These are phyloP conservation scores for Glareola pratincola DNA, from an alignment of 2,113 vertebrate species.

Conservation along the genomic window DNA sequence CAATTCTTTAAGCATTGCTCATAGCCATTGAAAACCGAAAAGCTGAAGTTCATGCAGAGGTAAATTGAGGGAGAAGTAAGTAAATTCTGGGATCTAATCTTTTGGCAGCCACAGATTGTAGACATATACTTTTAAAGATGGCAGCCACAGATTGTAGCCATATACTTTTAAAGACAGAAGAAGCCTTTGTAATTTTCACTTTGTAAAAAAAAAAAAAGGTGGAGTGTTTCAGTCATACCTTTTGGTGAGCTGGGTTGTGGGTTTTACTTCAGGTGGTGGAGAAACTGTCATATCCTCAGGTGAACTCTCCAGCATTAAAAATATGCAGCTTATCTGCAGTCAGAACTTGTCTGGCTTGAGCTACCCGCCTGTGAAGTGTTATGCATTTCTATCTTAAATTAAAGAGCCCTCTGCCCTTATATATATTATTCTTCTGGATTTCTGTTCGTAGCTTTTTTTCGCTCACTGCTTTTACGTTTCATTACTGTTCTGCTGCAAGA, in stretches of 20 bases:
- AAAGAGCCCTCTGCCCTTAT: constrained; percentile 33
- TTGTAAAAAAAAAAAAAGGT: not conserved
- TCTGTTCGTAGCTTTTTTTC: not conserved
- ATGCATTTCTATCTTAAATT: constrained; percentile 34
- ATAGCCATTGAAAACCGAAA: not conserved
- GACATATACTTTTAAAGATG: not conserved
- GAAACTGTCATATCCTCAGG: not conserved
- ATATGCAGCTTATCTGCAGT: constrained; percentile 24
- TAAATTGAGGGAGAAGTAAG: not conserved
- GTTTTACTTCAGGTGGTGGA: not conserved
- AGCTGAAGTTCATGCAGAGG: not conserved
- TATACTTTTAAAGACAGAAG: not conserved
- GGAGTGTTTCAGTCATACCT: not conserved
- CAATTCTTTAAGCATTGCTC: not conserved
- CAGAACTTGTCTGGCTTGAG: constrained; percentile 30
- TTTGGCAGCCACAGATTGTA: not conserved
- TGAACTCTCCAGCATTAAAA: constrained; percentile 20
- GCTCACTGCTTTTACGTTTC: not conserved
- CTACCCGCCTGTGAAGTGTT: constrained; percentile 25
- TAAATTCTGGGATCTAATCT: not conserved
- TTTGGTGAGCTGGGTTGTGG: not conserved
- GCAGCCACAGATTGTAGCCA: not conserved
- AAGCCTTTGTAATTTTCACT: not conserved
- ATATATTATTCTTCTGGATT: not conserved
- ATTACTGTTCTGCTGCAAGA: not conserved